Evolutionary conservation across 2,113 vertebrate genomes (phyloP).

Genomic region (Orcinus orca): DNA sequence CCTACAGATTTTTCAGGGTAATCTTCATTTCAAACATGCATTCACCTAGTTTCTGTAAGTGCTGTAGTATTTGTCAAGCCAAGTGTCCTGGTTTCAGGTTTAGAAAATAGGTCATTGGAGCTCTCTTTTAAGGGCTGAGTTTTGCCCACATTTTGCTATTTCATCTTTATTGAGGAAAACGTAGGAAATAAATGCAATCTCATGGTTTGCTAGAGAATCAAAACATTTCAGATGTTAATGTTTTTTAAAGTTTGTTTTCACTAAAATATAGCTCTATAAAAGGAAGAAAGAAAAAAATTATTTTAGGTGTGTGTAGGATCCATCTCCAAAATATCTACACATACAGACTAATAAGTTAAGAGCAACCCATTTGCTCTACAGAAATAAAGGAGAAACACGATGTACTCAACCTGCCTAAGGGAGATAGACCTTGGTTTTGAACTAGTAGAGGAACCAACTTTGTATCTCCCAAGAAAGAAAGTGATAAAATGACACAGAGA

Average conservation of each 20-base stretch:
- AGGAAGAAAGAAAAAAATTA: background rate
- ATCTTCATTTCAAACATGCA: background rate
- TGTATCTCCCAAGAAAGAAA: background rate
- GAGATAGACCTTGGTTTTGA: background rate
- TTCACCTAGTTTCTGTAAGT: conserved; percentile 11
- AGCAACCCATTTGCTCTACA: background rate
- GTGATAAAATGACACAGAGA: background rate
- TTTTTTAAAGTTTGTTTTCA: background rate
- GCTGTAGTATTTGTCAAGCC: background rate
- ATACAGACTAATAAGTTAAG: background rate
- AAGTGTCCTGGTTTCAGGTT: conserved; percentile 33
- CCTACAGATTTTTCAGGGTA: background rate
- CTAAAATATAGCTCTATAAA: background rate
- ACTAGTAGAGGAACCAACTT: background rate
- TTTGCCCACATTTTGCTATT: conserved; percentile 40
- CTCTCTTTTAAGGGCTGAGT: background rate
- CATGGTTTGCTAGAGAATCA: conserved; percentile 19
- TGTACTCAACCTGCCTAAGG: background rate
- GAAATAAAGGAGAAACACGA: background rate
- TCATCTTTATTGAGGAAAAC: background rate
- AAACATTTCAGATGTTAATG: conserved; percentile 36
- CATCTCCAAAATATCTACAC: background rate
- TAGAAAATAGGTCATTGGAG: conserved; percentile 16
- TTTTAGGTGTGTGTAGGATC: background rate
- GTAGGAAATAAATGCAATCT: background rate